Percentiles rank a stretch among this genome's conserved stretches.
Evolutionary conservation across 2,797 vertebrate genomes (phyloP).

Genomic region (Tolypeutes matacus): DNA sequence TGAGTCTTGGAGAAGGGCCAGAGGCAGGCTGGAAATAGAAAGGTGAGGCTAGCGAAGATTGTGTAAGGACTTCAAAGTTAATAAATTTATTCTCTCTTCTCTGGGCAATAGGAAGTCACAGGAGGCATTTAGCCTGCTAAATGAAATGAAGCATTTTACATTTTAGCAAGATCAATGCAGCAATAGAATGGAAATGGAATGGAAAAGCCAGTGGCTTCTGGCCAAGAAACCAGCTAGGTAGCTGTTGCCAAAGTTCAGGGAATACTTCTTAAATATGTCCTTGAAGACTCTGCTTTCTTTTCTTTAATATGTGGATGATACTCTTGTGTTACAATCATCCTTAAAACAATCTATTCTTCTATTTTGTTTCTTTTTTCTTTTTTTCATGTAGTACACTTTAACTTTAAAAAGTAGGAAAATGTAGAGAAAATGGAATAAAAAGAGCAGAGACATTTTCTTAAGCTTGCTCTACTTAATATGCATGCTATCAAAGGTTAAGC

Average conservation of each 20-base stretch:
- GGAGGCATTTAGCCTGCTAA: slow-evolving; percentile 21
- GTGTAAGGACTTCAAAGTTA: not conserved
- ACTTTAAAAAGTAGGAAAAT: not conserved
- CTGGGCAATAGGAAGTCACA: slow-evolving; percentile 14
- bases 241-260: not conserved
- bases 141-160: slow-evolving; percentile 60
- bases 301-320: not conserved
- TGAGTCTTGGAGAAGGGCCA: not conserved
- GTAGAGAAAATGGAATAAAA: not conserved
- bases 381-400: not conserved
- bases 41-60: not conserved
- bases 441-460: slow-evolving; percentile 42
- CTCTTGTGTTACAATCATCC: not conserved
- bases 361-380: not conserved
- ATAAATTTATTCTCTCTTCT: slow-evolving; percentile 30
- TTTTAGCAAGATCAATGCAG: slow-evolving; percentile 64
- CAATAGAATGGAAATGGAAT: slow-evolving; percentile 44
- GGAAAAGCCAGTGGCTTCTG: not conserved
- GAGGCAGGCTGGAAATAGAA: not conserved
- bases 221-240: not conserved
- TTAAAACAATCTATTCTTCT: not conserved
- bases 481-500: slow-evolving; percentile 69
- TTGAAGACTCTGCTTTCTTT: not conserved
- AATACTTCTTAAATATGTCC: not conserved
- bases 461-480: slow-evolving; percentile 61